phyloP scores from a whole-genome alignment of 53 echinoderm and acorn worm species.

The Stichopus horrens region DNA sequence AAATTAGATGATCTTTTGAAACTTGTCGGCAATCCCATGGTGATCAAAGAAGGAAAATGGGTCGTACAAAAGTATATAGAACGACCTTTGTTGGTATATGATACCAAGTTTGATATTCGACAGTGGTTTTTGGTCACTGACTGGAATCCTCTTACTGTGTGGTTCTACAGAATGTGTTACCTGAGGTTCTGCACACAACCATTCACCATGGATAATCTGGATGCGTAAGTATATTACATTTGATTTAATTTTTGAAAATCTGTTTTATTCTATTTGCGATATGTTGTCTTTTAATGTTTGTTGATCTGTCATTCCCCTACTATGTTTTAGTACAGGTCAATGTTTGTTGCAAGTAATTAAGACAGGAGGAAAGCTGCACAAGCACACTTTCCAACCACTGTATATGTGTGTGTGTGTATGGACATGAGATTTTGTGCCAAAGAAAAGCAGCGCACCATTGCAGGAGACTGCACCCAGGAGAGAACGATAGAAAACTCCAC shows the following conservation, averaged over 20 bases:
- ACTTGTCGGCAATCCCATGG: conserved; percentile 81
- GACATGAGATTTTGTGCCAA: too few relatives aligned
- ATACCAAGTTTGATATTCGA: conserved; percentile 97
- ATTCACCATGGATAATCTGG: conserved; percentile 76
- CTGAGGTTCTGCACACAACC: conserved; percentile 92
- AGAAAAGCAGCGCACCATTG: too few relatives aligned
- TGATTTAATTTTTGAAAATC: not conserved
- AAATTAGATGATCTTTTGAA: conserved; percentile 89
- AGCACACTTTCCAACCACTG: not conserved
- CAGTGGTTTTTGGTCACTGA: conserved; percentile 99
- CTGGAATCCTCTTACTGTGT: conserved; percentile 96
- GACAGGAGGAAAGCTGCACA: not conserved
- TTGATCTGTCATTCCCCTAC: not conserved
- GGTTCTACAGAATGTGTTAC: conserved; percentile 86
- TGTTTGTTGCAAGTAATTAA: too few relatives aligned
- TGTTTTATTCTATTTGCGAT: too few relatives aligned
- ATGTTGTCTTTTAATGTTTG: not conserved
- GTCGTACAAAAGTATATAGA: conserved; percentile 98
- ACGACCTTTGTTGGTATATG: conserved; percentile 94
- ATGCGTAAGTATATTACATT: conserved; percentile 65
- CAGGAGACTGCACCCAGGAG: too few relatives aligned
- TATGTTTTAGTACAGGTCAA: not conserved
- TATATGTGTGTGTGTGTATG: too few relatives aligned
- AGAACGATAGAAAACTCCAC: too few relatives aligned
- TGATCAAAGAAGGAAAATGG: conserved; percentile 96